phyloP scores from a whole-genome alignment of 2,113 vertebrate genomes.

The Ancistrus triradiatus region DNA sequence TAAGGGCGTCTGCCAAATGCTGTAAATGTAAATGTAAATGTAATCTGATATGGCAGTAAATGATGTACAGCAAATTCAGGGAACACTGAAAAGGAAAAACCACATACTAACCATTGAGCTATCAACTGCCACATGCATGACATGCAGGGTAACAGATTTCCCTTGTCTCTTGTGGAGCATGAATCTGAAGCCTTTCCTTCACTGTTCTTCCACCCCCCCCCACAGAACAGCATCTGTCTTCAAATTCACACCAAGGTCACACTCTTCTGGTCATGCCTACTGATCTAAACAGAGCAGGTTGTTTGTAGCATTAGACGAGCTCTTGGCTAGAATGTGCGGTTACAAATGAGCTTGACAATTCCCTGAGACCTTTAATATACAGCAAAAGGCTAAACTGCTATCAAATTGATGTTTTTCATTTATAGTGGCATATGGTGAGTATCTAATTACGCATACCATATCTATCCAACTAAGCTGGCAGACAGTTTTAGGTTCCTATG shows the following conservation, averaged over 20 bases:
- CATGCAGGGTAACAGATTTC: neutral
- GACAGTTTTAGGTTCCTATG: constrained; percentile 2
- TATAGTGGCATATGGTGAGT: constrained; percentile 23
- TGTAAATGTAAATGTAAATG: no score
- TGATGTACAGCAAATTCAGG: no score
- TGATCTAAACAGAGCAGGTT: constrained; percentile 18
- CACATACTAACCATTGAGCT: no score
- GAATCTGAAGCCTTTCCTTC: neutral
- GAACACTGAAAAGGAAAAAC: no score
- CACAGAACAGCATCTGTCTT: constrained; percentile 4
- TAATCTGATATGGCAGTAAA: no score
- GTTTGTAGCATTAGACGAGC: constrained; percentile 6
- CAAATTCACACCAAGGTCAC: constrained; percentile 20
- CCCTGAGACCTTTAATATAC: constrained; percentile 28
- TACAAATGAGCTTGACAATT: constrained; percentile 34
- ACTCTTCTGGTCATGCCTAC: constrained; percentile 21
- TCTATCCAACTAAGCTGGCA: constrained; percentile 8
- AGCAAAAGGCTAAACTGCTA: constrained; percentile 22
- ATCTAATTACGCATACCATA: constrained; percentile 29
- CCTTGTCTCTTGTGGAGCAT: neutral
- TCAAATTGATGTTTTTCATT: constrained; percentile 21
- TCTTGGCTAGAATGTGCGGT: constrained; percentile 5
- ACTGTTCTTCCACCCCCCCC: neutral
- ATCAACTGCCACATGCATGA: no score
- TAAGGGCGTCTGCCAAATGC: no score